Percentiles rank a stretch among this genome's conserved stretches.
Evolutionary conservation across 2,113 vertebrate species (phyloP).

Genomic region (Vulpes lagopus): DNA sequence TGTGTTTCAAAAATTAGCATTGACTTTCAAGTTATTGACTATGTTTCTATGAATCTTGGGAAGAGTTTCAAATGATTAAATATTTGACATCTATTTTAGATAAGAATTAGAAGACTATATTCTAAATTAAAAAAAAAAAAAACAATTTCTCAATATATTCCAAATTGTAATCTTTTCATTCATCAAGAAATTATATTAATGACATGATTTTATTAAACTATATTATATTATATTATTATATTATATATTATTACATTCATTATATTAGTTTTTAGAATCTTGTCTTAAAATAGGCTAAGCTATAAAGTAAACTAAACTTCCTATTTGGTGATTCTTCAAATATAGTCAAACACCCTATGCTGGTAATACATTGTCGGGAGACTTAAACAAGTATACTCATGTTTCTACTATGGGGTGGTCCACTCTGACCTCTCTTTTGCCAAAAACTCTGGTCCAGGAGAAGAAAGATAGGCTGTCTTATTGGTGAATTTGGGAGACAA

Average conservation of each 20-base stretch:
- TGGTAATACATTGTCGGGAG: not conserved
- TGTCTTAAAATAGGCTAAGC: not conserved
- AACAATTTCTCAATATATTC: not conserved
- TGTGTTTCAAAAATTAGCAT: slow-evolving; percentile 78
- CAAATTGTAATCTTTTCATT: not conserved
- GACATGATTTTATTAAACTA: not conserved
- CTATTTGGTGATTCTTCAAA: not conserved
- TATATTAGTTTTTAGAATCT: not conserved
- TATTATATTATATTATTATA: not conserved
- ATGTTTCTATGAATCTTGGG: slow-evolving; percentile 65
- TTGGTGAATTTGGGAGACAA: not conserved
- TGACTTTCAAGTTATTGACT: slow-evolving; percentile 74
- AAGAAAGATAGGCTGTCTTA: not conserved
- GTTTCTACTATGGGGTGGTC: not conserved
- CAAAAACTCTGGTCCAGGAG: not conserved
- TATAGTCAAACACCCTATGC: rapidly evolving
- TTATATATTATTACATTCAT: not conserved
- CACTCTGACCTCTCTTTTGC: not conserved
- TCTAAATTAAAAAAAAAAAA: not conserved
- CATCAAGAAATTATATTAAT: not conserved
- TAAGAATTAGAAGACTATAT: not conserved
- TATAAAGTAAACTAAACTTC: not conserved
- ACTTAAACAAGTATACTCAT: not conserved
- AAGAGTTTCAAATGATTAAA: slow-evolving; percentile 72
- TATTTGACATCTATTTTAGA: slow-evolving; percentile 51